Evolutionary conservation across 2,888 invertebrate genomes (phyloP), one percentile per base, ranked within the genome.

Genomic region (Leptinotarsa tumamoca): DNA sequence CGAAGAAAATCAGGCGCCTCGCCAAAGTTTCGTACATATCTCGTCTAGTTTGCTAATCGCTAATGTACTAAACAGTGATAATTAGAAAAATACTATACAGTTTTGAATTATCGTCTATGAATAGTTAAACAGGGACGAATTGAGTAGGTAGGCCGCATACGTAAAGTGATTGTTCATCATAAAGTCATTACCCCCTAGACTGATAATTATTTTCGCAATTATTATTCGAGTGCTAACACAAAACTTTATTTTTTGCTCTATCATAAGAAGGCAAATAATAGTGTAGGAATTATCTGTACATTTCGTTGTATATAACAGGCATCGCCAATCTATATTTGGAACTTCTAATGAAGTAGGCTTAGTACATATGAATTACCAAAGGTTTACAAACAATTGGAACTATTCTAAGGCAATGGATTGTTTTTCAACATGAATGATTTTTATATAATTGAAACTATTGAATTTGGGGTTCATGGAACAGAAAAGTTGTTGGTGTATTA

Each of bases 181-280:
- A 63, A 63, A 33, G 63, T 63, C 63, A 43, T 63, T 63, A 63
- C 63, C 18, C 63, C 43, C n/a, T 4, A 43, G 63, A 63, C 63
- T n/a, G 63, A 33, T 27, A 33, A 63, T 63, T 43, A 63, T 27
- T 33, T 63, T 33, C 17, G 33, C n/a, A 43, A 63, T 63, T 63
- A 63, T 63, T 2, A n/a, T 27, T 33, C 43, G n/a, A 63, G n/a
- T 33, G 63, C 15, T 63, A 63, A 33, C n/a, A 33, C 0, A 43
- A n/a, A 23, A 27, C 15, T 43, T 43, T 5, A 52, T 58, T 58
- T 58, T 58, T 58, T 4, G 21, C 18, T 23, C 4, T 58, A 23
- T 58, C 58, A 23, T 23, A 27, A 58, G 58, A 23, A 58, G 23
- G 23, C 58, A 4, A 13, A 23, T 23, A 18, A 4, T 4, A 58